phyloP scores from a whole-genome alignment of 2,797 vertebrate species.

The Ataeniobius toweri region DNA sequence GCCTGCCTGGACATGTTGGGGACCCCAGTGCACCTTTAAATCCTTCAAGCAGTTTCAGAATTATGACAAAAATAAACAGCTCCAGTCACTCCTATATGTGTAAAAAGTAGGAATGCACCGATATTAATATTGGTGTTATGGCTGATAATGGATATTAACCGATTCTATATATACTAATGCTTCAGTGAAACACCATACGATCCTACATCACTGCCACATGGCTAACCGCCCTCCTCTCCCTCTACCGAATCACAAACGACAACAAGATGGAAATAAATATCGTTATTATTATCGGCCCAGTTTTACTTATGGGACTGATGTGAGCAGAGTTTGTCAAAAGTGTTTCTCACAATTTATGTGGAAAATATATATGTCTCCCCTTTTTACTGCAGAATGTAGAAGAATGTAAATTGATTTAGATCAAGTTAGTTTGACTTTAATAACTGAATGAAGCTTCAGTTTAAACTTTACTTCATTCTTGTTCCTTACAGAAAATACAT shows the following conservation, averaged over 20 bases:
- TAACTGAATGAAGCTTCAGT: too few species aligned
- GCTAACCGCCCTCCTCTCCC: neutral
- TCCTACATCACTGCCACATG: neutral
- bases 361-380: neutral
- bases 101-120: conserved; percentile 1
- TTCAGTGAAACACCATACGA: neutral
- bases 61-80: conserved; percentile 1
- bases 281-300: neutral
- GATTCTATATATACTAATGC: neutral
- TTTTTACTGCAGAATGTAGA: neutral
- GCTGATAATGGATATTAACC: neutral
- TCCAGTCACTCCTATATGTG: conserved; percentile 12
- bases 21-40: conserved; percentile 7
- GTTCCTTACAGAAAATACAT: neutral
- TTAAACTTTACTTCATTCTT: too few species aligned
- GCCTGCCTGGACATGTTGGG: conserved; percentile 38
- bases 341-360: too few species aligned
- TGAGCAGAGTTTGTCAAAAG: too few species aligned
- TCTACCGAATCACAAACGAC: neutral
- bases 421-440: too few species aligned
- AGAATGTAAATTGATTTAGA: too few species aligned
- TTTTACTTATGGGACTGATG: neutral
- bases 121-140: neutral
- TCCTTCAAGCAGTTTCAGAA: conserved; percentile 10
- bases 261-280: neutral